phyloP scores from a whole-genome alignment of 2,888 invertebrate species.

The Aporophyla nigra region DNA sequence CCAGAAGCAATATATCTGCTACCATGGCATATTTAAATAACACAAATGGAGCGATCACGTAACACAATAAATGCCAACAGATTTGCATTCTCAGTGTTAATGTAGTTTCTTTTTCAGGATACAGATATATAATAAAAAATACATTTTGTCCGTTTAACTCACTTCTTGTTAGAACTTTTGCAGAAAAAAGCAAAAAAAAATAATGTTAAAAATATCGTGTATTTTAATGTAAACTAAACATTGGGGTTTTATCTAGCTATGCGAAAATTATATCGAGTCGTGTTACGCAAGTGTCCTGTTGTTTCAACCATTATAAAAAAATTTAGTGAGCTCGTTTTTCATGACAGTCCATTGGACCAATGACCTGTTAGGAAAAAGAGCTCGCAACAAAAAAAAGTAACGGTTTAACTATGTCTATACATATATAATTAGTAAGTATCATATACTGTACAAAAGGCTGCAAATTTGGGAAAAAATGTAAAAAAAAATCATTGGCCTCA shows the following conservation, averaged over 20 bases:
- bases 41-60: conserved; percentile 22
- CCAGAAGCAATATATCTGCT: neutral
- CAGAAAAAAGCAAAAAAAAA: conserved; percentile 78
- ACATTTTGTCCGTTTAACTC: conserved; percentile 73
- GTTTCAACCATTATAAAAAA: conserved; percentile 78
- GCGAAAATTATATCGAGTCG: conserved; percentile 79
- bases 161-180: conserved; percentile 68
- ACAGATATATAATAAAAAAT: conserved; percentile 57
- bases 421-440: conserved; percentile 63
- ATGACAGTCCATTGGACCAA: conserved; percentile 62
- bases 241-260: conserved; percentile 83
- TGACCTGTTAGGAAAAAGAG: conserved; percentile 51
- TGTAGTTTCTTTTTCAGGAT: conserved; percentile 83
- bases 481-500: conserved; percentile 83
- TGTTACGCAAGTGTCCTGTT: conserved; percentile 83
- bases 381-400: conserved; percentile 58
- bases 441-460: conserved; percentile 64
- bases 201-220: conserved; percentile 79
- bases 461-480: conserved; percentile 60
- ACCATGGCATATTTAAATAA: neutral
- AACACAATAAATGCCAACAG: conserved; percentile 18
- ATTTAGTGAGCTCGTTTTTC: conserved; percentile 76
- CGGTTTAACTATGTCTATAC: conserved; percentile 85
- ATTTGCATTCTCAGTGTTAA: conserved; percentile 61
- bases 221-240: conserved; percentile 78